phyloP scores from a whole-genome alignment of 2,113 vertebrate species.

The Calyptommatus sinebrachiatus region DNA sequence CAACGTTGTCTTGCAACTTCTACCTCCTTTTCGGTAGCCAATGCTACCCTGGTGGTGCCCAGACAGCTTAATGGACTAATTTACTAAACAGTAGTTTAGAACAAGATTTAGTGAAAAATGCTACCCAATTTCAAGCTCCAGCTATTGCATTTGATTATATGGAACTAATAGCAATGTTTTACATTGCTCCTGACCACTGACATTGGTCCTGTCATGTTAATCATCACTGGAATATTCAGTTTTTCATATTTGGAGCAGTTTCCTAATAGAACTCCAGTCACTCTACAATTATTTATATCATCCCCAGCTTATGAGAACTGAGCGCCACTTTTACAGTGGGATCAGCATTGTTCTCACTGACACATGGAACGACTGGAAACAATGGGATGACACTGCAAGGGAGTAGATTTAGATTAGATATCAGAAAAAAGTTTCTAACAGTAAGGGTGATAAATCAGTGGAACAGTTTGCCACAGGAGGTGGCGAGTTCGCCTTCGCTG shows the following conservation, averaged over 20 bases:
- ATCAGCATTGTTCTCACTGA: no score
- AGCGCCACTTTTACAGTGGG: neutral
- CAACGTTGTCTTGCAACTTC: slow-evolving; percentile 10
- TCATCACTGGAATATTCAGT: neutral
- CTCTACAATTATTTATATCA: neutral
- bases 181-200: neutral
- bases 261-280: neutral
- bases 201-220: neutral
- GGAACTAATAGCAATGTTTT: neutral
- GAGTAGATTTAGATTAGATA: no score
- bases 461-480: no score
- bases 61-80: slow-evolving; percentile 28
- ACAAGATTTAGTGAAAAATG: slow-evolving; percentile 9
- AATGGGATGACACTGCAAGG: no score
- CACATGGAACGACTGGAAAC: no score
- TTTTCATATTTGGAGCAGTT: neutral
- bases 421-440: no score
- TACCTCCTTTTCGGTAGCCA: slow-evolving; percentile 5
- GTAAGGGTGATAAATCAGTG: no score
- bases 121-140: slow-evolving; percentile 7
- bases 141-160: neutral
- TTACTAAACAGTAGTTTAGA: slow-evolving; percentile 29
- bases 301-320: neutral
- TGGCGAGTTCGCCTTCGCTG: no score
- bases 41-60: slow-evolving; percentile 6